Conservation (phyloP, 2,888 invertebrate genomes). For the Boloria selene region DNA sequence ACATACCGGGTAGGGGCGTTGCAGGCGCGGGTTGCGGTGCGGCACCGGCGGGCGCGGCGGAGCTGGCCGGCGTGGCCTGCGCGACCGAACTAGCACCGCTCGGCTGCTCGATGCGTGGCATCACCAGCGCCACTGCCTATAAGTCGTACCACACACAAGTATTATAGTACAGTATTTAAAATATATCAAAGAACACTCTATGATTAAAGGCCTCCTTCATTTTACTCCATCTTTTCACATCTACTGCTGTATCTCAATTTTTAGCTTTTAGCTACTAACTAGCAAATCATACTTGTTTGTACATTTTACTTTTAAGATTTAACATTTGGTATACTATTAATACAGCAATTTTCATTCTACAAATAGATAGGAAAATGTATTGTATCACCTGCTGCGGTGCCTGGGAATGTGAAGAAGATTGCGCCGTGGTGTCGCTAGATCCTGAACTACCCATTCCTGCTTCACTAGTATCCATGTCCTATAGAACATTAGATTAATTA, state of each 20-base stretch:
- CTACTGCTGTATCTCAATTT: too few relatives aligned
- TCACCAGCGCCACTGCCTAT: slow-evolving; percentile 87
- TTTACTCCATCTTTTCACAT: too few relatives aligned
- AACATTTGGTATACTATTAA: too few relatives aligned
- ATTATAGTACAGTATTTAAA: too few relatives aligned
- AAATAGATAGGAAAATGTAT: background rate
- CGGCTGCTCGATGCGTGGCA: slow-evolving; percentile 87
- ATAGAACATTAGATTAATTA: background rate
- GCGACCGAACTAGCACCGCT: slow-evolving; percentile 57
- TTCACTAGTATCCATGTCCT: slow-evolving; percentile 79
- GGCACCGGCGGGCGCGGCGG: slow-evolving; percentile 45
- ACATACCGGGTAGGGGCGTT: slow-evolving; percentile 46
- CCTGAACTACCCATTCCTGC: slow-evolving; percentile 74
- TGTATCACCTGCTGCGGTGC: slow-evolving; percentile 69
- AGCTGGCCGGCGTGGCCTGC: slow-evolving; percentile 43
- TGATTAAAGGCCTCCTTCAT: too few relatives aligned
- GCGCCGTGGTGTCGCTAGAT: slow-evolving; percentile 69
- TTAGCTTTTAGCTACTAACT: too few relatives aligned
- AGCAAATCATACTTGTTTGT: too few relatives aligned
- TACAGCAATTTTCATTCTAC: too few relatives aligned
- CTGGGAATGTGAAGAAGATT: slow-evolving; percentile 72
- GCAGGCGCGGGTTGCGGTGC: slow-evolving; percentile 49
- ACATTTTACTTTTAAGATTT: too few relatives aligned
- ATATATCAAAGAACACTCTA: too few relatives aligned
- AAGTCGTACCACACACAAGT: background rate